phyloP scores from a whole-genome alignment of 37 sponge, comb jelly and placozoan species.

The Geodia barretti region DNA sequence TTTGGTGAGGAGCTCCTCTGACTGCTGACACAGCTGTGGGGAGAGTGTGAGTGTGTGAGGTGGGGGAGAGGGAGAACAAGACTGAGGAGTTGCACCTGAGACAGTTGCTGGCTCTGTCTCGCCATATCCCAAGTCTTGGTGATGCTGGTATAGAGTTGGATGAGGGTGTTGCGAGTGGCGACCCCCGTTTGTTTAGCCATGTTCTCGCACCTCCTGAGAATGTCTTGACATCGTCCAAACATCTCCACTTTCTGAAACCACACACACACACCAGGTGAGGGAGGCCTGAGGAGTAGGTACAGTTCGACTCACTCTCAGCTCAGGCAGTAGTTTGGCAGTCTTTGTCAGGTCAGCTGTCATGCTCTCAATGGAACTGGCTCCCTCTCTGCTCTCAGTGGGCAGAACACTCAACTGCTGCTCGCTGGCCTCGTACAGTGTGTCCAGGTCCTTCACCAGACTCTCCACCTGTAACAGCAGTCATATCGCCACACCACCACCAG shows the following conservation, averaged over 20 bases:
- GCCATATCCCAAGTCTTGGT: neutral
- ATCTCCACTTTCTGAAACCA: neutral
- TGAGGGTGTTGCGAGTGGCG: neutral
- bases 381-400: neutral
- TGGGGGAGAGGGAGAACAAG: neutral
- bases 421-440: neutral
- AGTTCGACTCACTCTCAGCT: conserved; percentile 9
- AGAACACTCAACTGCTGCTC: neutral
- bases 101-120: neutral
- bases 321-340: conserved; percentile 24
- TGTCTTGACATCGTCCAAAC: neutral
- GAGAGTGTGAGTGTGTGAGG: neutral
- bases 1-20: neutral
- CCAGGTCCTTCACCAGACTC: conserved; percentile 5
- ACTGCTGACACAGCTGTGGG: neutral
- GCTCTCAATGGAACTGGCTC: neutral
- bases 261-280: too few relatives aligned
- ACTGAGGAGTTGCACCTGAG: neutral
- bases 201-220: neutral
- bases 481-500: neutral
- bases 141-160: neutral
- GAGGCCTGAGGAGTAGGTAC: too few relatives aligned
- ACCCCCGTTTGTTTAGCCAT: neutral
- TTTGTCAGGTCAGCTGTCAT: conserved; percentile 17
- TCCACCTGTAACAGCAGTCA: conserved; percentile 14